A percentile compares a stretch with the other conserved stretches of the same genome.
These are phyloP conservation scores for Apotomis turbidana DNA, from an alignment of 2,888 invertebrate genomes.

Conservation along the genomic window DNA sequence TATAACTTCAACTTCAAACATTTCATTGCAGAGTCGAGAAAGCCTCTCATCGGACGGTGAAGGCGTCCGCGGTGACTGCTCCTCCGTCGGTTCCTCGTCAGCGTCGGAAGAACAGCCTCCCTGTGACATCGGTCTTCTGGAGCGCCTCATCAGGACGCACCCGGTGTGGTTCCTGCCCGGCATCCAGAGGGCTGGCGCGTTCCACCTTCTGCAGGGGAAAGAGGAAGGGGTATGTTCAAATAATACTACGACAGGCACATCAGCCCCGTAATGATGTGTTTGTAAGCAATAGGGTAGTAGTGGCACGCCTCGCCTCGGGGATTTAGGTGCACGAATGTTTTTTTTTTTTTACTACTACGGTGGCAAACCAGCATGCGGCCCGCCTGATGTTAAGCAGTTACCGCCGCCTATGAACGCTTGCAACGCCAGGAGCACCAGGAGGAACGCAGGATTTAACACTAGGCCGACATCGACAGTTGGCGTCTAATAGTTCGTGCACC, in stretches of 20 bases:
- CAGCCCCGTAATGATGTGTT: too few species aligned
- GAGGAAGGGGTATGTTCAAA: conserved; percentile 89
- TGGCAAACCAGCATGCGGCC: too few species aligned
- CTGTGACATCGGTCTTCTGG: conserved; percentile 93
- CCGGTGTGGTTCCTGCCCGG: conserved; percentile 98
- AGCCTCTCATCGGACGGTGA: conserved; percentile 87
- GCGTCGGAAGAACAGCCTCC: conserved; percentile 88
- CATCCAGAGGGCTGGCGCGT: conserved; percentile 96
- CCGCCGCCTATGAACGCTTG: too few species aligned
- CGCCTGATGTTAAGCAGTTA: too few species aligned
- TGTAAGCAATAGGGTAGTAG: too few species aligned
- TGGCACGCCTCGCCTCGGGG: too few species aligned
- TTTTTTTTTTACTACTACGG: too few species aligned
- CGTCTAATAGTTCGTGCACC: too few species aligned
- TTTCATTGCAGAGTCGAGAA: conserved; percentile 85
- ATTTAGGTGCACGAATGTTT: too few species aligned
- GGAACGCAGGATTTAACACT: too few species aligned
- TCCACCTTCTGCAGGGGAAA: conserved; percentile 96
- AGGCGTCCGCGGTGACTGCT: conserved; percentile 83
- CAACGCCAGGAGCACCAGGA: too few species aligned
- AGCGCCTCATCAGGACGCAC: conserved; percentile 94
- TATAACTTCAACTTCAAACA: not conserved
- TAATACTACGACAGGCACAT: not conserved
- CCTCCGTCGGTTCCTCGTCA: conserved; percentile 82
- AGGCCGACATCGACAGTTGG: too few species aligned